A percentile compares a stretch with the other conserved stretches of the same genome.
phyloP scores from a whole-genome alignment of 2,797 vertebrate genomes.

The Sitta carolinensis region DNA sequence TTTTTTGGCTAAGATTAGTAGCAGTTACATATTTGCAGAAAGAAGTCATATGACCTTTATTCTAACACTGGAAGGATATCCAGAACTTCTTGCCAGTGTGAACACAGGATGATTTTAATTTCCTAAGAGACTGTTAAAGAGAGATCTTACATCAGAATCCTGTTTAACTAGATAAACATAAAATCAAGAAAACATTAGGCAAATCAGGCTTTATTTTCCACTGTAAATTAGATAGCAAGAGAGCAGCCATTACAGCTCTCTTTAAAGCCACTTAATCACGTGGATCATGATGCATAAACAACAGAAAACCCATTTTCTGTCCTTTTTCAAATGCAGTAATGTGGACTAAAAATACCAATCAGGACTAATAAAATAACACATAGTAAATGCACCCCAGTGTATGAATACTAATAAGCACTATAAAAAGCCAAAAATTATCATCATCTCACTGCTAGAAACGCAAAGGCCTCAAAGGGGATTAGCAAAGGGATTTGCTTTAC shows the following conservation, averaged over 20 bases:
- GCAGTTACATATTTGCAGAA: neutral
- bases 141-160: neutral
- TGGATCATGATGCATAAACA: neutral
- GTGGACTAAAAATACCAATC: neutral
- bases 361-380: neutral
- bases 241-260: neutral
- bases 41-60: neutral
- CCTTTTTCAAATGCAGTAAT: neutral
- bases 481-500: neutral
- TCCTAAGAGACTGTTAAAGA: neutral
- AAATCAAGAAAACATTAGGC: neutral
- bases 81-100: neutral
- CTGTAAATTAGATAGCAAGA: neutral
- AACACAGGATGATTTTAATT: neutral
- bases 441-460: neutral
- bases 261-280: neutral
- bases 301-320: neutral
- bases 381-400: neutral
- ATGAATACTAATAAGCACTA: neutral
- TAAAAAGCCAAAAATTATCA: neutral
- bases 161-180: neutral
- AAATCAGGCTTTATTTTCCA: neutral
- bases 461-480: neutral
- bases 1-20: neutral
- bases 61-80: neutral